Conservation (phyloP, 2,113 vertebrate genomes). For the Pollachius pollachius region DNA sequence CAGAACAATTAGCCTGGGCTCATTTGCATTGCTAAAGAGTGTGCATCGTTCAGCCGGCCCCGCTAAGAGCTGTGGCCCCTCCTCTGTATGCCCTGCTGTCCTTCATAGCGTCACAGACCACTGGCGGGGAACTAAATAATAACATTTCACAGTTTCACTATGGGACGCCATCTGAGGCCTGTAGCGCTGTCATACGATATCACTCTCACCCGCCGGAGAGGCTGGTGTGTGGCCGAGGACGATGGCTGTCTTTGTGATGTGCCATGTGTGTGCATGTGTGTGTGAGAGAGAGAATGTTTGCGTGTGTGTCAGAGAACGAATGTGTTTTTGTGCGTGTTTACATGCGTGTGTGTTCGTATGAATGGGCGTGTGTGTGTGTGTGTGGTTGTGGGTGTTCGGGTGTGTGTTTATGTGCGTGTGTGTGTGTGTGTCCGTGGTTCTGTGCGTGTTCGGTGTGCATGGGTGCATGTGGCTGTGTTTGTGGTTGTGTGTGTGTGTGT, state of each 20-base stretch:
- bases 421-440: background rate
- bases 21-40: no score
- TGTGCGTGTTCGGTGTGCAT: background rate
- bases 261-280: conserved; percentile 12
- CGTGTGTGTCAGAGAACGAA: background rate
- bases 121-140: conserved; percentile 72
- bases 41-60: background rate
- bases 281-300: background rate
- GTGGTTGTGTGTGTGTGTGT: background rate
- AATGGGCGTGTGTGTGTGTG: background rate
- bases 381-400: conserved; percentile 3
- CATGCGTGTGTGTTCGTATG: conserved; percentile 4
- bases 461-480: conserved; percentile 21
- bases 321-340: background rate
- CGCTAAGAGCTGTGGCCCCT: background rate
- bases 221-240: conserved; percentile 25
- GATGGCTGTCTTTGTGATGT: background rate
- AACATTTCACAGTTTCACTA: conserved; percentile 72
- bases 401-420: background rate
- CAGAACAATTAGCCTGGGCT: no score
- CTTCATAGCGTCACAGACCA: conserved; percentile 65
- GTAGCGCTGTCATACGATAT: conserved; percentile 66
- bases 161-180: conserved; percentile 53
- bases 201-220: conserved; percentile 43
- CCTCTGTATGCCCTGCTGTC: conserved; percentile 49